Evolutionary conservation across 1,140 invertebrate genomes (phyloP).

Genomic region (Polypedilum vanderplanki): DNA sequence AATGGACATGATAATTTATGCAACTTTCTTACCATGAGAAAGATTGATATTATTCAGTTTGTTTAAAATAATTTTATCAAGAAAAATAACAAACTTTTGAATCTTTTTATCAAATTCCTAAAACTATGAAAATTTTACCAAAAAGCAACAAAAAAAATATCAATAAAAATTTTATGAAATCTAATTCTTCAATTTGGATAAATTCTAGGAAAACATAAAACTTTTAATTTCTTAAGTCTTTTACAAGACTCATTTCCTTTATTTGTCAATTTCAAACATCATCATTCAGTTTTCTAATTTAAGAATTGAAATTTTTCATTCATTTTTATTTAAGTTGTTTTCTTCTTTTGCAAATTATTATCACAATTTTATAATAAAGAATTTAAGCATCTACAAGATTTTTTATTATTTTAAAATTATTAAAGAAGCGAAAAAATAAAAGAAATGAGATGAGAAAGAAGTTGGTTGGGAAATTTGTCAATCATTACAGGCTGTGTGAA

Average conservation of each 20-base stretch:
- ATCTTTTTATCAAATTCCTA: background rate
- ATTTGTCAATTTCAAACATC: background rate
- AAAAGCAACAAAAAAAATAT: no score
- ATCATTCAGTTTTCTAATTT: background rate
- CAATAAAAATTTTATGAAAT: no score
- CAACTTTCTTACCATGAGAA: background rate
- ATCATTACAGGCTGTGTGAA: no score
- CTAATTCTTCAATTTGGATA: no score
- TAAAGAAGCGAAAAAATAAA: no score
- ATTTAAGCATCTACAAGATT: background rate
- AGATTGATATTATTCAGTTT: background rate
- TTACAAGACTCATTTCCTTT: background rate
- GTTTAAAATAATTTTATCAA: background rate
- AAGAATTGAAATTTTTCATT: background rate
- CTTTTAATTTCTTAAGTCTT: background rate
- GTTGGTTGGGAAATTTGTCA: no score
- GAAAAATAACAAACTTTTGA: no score
- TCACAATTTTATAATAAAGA: background rate
- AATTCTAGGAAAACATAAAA: no score
- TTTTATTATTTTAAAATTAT: no score
- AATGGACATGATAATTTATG: background rate
- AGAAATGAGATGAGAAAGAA: no score
- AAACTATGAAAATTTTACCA: background rate
- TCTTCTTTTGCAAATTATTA: conserved; percentile 8
- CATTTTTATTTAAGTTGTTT: background rate